These are phyloP conservation scores for Crenuchus spilurus DNA, from an alignment of 2,797 vertebrate genomes.

Conservation along the genomic window DNA sequence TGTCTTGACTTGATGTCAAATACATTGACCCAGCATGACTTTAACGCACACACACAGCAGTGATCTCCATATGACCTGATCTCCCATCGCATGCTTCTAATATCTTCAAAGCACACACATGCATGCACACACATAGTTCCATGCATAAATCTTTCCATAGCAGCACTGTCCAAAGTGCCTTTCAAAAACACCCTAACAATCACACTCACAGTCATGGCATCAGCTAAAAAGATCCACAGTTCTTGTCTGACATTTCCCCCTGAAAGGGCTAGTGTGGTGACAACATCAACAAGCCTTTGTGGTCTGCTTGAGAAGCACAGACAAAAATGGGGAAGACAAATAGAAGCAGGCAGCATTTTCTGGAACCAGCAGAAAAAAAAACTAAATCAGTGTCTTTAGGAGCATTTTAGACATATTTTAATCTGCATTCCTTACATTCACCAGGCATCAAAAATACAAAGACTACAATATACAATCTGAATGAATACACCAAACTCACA, in stretches of 20 bases:
- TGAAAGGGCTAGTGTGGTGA: constrained; percentile 79
- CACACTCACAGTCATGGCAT: constrained; percentile 67
- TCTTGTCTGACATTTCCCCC: constrained; percentile 77
- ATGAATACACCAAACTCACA: neutral
- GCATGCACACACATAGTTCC: constrained; percentile 58
- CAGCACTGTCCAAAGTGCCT: neutral
- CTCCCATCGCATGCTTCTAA: too few relatives aligned
- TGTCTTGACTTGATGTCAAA: constrained; percentile 56
- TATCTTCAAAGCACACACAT: constrained; percentile 30
- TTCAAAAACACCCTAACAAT: neutral
- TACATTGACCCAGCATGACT: constrained; percentile 52
- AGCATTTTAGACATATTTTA: neutral
- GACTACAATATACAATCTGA: neutral
- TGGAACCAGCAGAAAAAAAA: neutral
- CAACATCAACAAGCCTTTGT: constrained; percentile 79
- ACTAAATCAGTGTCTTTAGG: neutral
- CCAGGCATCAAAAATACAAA: constrained; percentile 2
- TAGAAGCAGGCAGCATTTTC: constrained; percentile 31
- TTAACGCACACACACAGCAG: neutral
- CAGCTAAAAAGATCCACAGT: constrained; percentile 66
- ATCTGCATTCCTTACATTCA: neutral
- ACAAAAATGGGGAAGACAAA: constrained; percentile 68
- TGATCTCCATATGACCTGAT: neutral
- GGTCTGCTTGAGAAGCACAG: constrained; percentile 61
- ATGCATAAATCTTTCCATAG: constrained; percentile 59